These are phyloP conservation scores for Hypercompe scribonia DNA, from an alignment of 2,888 invertebrate species.

Conservation along the genomic window DNA sequence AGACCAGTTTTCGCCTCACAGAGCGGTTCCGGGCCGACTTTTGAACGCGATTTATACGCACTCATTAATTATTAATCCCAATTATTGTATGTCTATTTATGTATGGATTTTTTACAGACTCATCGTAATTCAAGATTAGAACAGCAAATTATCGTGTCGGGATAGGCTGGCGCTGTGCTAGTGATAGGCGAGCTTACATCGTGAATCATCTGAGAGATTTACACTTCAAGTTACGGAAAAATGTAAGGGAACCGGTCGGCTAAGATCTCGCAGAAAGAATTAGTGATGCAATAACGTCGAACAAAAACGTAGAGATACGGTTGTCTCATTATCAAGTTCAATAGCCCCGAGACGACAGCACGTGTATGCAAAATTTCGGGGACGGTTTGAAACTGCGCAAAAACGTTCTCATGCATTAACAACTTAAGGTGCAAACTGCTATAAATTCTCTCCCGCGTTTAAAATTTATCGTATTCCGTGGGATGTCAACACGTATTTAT, in stretches of 20 bases:
- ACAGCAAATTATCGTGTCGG: constrained; percentile 22
- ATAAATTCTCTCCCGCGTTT: constrained; percentile 57
- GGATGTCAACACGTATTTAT: constrained; percentile 80
- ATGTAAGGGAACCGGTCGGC: constrained; percentile 54
- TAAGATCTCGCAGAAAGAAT: constrained; percentile 64
- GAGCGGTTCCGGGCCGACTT: constrained; percentile 82
- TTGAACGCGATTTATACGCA: constrained; percentile 74
- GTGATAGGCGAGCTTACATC: constrained; percentile 31
- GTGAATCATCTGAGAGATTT: constrained; percentile 60
- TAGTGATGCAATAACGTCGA: constrained; percentile 77
- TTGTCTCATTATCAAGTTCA: constrained; percentile 85
- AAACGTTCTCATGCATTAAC: constrained; percentile 68
- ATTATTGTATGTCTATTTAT: constrained; percentile 66
- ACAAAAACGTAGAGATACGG: constrained; percentile 77
- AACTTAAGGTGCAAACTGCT: constrained; percentile 79
- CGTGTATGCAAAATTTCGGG: constrained; percentile 84
- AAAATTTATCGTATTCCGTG: constrained; percentile 78
- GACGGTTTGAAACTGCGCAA: constrained; percentile 68
- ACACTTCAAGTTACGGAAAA: constrained; percentile 44
- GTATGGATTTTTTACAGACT: constrained; percentile 65
- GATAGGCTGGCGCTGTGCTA: constrained; percentile 20
- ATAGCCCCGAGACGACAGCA: constrained; percentile 82
- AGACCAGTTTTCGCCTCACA: constrained; percentile 81
- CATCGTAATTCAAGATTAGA: constrained; percentile 46
- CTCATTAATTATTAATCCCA: constrained; percentile 70